Evolutionary conservation across 2,797 vertebrate genomes (phyloP), one percentile per base, ranked within the genome.

Genomic region (Peromyscus attwateri): DNA sequence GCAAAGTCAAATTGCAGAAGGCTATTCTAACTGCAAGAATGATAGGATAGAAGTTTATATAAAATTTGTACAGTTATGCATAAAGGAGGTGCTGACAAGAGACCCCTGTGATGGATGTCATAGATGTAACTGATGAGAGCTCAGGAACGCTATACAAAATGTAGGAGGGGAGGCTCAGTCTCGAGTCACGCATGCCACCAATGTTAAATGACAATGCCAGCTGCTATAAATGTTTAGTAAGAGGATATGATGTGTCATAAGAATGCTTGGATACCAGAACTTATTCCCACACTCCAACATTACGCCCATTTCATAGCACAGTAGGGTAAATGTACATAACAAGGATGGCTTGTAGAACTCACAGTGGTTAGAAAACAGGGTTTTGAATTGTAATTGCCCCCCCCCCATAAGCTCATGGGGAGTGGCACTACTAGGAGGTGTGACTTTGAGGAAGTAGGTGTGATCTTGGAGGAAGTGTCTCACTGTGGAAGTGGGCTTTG

Each of bases 1-100:
- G 76, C 14, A 89, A 96, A 97, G 82, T 81, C 71, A 95, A 19
- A 83, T 60, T 91, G 49, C 55, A 87, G 64, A 52, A 89, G 87
- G 52, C 34, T 46, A 0, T 89, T 87, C 73, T 12, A 84, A 71
- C 19, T 84, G 27, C 60, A 46, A 93, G 70, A 95, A 92, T 60
- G 10, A 95, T 68, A 52, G 90, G 73, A 3, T 31, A 55, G 68
- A 95, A 94, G 70, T 83, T 81, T 77, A 68, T 64, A 31, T 55
- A 81, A 94, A 46, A 79, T 62, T 40, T 92, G 82, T 70, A 64
- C 6, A 76, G 21, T n/a, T 68, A 64, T 87, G 70, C 91, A 12
- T 57, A 75, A 80, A 23, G 29, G 71, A 95, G 29, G 77, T 52
- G 16, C 57, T 92, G 90, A 89, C 89, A 94, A 75, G 75, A 64